phyloP scores from a whole-genome alignment of 1,140 invertebrate genomes.

The Asbolus verrucosus region DNA sequence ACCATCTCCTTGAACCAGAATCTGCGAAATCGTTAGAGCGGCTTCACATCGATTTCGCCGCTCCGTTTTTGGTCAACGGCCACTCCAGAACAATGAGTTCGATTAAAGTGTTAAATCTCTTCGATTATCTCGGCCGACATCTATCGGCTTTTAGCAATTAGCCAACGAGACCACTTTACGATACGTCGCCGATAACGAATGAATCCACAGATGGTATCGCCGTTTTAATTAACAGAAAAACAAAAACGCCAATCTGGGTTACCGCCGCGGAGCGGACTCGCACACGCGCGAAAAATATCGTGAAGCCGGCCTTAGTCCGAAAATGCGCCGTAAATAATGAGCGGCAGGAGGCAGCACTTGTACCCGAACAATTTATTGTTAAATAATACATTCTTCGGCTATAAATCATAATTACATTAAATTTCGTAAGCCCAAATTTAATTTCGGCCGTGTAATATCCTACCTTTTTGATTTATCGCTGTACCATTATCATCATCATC shows the following conservation, averaged over 20 bases:
- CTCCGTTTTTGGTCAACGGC: background rate
- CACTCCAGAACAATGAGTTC: slow-evolving; percentile 11
- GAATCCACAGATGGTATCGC: slow-evolving; percentile 5
- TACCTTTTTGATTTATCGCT: slow-evolving; percentile 12
- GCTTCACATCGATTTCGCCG: too few species aligned
- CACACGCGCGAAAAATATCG: too few species aligned
- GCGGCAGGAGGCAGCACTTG: slow-evolving; percentile 11
- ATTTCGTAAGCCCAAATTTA: slow-evolving; percentile 38
- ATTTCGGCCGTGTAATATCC: slow-evolving; percentile 20
- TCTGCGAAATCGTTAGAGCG: background rate
- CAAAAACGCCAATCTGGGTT: slow-evolving; percentile 21
- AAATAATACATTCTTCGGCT: slow-evolving; percentile 19
- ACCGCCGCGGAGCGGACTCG: too few species aligned
- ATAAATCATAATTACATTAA: slow-evolving; percentile 40
- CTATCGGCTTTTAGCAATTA: slow-evolving; percentile 33
- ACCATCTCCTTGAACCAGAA: background rate
- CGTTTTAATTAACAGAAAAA: slow-evolving; percentile 33
- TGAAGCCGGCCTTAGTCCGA: background rate
- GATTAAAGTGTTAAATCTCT: slow-evolving; percentile 31
- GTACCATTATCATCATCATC: slow-evolving; percentile 8
- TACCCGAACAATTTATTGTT: slow-evolving; percentile 15
- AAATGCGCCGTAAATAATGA: background rate
- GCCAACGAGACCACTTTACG: slow-evolving; percentile 23
- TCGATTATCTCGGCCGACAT: slow-evolving; percentile 13
- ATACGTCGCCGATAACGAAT: slow-evolving; percentile 30